Percentiles rank a stretch among this genome's conserved stretches.
Evolutionary conservation across 2,888 invertebrate species (phyloP).

Genomic region (Corbicula japonica): DNA sequence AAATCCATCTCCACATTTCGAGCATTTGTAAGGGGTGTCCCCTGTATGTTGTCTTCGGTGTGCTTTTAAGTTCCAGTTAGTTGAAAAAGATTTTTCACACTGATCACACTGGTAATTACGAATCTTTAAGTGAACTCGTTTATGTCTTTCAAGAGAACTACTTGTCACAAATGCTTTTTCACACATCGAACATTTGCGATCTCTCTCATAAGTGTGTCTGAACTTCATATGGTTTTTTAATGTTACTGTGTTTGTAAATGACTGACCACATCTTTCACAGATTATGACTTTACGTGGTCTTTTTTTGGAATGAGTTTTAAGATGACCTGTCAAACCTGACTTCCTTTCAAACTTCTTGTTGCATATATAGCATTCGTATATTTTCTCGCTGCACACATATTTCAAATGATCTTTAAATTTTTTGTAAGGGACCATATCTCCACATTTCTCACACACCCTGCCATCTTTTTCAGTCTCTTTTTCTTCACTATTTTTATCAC

Average conservation of each 20-base stretch:
- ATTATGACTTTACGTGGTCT: not conserved
- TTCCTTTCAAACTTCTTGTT: not conserved
- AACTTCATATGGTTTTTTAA: constrained; percentile 1
- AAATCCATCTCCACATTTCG: constrained; percentile 23
- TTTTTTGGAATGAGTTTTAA: not conserved
- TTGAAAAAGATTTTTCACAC: constrained; percentile 36
- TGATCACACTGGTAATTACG: constrained; percentile 18
- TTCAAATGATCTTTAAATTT: not conserved
- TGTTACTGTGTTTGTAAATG: not conserved
- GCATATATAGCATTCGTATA: not conserved
- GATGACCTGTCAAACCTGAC: not conserved
- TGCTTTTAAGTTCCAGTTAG: constrained; percentile 15
- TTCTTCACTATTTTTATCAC: no score
- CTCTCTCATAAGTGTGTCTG: constrained; percentile 9
- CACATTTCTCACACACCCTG: constrained; percentile 21
- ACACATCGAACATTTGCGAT: constrained; percentile 11
- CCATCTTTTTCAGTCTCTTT: no score
- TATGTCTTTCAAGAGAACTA: constrained; percentile 4
- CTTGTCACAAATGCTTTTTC: constrained; percentile 9
- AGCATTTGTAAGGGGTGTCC: constrained; percentile 26
- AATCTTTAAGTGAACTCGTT: constrained; percentile 10
- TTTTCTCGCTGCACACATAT: not conserved
- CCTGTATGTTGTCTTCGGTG: constrained; percentile 30
- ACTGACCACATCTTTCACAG: constrained; percentile 3
- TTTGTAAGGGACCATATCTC: not conserved